A percentile compares a stretch with the other conserved stretches of the same genome.
phyloP scores from a whole-genome alignment of 2,113 vertebrate species.

The Gasterosteus nipponicus region DNA sequence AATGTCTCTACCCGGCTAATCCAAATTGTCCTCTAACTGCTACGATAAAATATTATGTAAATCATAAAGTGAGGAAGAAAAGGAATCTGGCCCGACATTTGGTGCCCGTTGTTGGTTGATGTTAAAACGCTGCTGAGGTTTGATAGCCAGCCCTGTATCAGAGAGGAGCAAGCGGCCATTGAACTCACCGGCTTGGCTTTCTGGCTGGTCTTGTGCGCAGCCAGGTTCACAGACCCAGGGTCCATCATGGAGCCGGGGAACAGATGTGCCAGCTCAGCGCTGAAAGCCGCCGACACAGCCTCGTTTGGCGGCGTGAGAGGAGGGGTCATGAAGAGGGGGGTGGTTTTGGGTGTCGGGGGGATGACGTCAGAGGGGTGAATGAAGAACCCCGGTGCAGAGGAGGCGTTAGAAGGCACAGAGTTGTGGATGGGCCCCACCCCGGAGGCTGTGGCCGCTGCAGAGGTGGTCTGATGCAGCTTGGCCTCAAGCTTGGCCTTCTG shows the following conservation, averaged over 20 bases:
- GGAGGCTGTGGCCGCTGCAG: conserved; percentile 88
- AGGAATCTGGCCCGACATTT: not conserved
- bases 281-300: conserved; percentile 94
- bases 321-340: conserved; percentile 98
- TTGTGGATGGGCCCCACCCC: conserved; percentile 92
- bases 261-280: conserved; percentile 95
- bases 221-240: conserved; percentile 90
- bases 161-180: not conserved
- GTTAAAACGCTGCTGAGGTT: not conserved
- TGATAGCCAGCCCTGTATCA: not conserved
- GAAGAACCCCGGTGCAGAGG: conserved; percentile 94
- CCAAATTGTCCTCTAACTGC: not conserved
- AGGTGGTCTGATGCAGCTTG: conserved; percentile 98
- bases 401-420: conserved; percentile 94
- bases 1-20: not conserved
- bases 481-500: conserved; percentile 99
- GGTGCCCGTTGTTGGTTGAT: not conserved
- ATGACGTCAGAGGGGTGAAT: conserved; percentile 98
- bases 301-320: conserved; percentile 98
- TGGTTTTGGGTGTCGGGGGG: conserved; percentile 98
- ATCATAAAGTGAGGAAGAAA: not conserved
- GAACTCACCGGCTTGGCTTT: conserved; percentile 91
- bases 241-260: conserved; percentile 97
- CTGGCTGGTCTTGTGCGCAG: conserved; percentile 92
- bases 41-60: not conserved